Percentiles rank a stretch among this genome's conserved stretches.
Conservation (phyloP, 1,140 invertebrate genomes). For the Gryon sp. region DNA sequence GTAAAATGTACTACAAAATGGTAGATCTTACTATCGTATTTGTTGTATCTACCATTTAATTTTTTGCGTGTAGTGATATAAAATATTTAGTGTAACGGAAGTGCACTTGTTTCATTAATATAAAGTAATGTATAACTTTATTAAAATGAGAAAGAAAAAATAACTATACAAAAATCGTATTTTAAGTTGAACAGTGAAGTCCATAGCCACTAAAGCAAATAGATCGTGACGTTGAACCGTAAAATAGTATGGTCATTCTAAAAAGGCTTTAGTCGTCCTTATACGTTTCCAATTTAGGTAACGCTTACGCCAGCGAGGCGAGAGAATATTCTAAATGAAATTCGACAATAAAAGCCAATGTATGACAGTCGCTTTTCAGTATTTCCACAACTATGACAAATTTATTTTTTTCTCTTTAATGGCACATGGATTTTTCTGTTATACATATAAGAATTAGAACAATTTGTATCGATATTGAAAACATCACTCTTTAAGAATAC, state of each 20-base stretch:
- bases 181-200: conserved; percentile 23
- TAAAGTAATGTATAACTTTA: neutral
- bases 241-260: conserved; percentile 52
- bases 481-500: too few species aligned
- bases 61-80: too few species aligned
- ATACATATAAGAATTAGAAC: neutral
- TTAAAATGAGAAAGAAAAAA: conserved; percentile 11
- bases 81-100: too few species aligned
- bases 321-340: conserved; percentile 47
- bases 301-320: neutral
- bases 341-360: conserved; percentile 16
- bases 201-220: conserved; percentile 33
- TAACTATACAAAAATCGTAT: too few species aligned
- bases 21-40: too few species aligned
- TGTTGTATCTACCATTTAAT: too few species aligned
- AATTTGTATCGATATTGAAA: conserved; percentile 6
- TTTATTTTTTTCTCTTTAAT: conserved; percentile 16
- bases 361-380: neutral
- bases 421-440: conserved; percentile 9
- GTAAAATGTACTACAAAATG: too few species aligned
- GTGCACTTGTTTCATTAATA: too few species aligned
- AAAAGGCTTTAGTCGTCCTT: conserved; percentile 56
- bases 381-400: conserved; percentile 24
- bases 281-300: conserved; percentile 50
- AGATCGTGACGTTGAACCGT: conserved; percentile 54